Evolutionary conservation across 2,888 invertebrate genomes (phyloP).

Genomic region (Elegia similella): DNA sequence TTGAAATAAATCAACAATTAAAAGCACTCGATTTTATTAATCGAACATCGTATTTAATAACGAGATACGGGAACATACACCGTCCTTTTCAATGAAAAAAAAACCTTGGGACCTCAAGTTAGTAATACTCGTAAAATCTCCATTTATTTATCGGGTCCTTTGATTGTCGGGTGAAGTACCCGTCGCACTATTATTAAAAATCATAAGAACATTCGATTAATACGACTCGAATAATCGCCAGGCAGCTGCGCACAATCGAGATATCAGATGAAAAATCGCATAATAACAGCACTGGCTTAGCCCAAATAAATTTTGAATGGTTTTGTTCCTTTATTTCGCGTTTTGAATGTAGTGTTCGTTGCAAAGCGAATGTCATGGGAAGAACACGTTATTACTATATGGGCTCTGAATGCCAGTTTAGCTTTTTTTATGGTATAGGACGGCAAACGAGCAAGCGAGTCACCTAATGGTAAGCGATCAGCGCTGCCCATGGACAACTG

Average conservation of each 20-base stretch:
- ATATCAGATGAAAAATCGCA: conserved; percentile 37
- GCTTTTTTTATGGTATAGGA: too few relatives aligned
- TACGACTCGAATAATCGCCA: conserved; percentile 40
- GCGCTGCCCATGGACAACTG: too few relatives aligned
- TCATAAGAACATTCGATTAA: conserved; percentile 43
- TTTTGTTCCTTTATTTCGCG: conserved; percentile 30
- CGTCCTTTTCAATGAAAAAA: not conserved
- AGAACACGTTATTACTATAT: not conserved
- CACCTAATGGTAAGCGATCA: too few relatives aligned
- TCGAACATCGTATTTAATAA: not conserved
- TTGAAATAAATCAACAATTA: not conserved
- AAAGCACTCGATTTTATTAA: not conserved
- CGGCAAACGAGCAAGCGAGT: too few relatives aligned
- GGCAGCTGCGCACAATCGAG: conserved; percentile 44
- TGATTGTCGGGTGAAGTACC: conserved; percentile 39
- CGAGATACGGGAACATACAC: not conserved
- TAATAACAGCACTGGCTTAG: conserved; percentile 53
- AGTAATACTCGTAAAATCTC: conserved; percentile 9
- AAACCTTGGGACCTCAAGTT: not conserved
- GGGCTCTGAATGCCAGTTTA: not conserved
- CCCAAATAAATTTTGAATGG: conserved; percentile 51
- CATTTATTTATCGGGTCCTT: conserved; percentile 23
- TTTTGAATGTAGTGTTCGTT: not conserved
- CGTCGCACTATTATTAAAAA: conserved; percentile 47
- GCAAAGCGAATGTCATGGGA: not conserved